Base-by-base conservation (phyloP, 2,113 vertebrate genomes). In the Colistium nudipinnis region DNA sequence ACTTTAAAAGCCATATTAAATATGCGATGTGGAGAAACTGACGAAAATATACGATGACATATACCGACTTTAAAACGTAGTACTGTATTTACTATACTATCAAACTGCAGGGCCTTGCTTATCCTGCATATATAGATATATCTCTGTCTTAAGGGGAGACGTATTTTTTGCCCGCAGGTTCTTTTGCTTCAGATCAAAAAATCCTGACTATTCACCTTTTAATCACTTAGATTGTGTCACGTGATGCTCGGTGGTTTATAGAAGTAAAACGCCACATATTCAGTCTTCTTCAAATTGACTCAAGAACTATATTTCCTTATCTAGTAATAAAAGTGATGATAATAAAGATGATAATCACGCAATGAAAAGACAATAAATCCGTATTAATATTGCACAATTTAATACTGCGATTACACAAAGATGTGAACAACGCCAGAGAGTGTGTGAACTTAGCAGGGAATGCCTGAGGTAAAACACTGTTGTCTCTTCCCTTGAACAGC, bases 371-470 rank as follows among this genome's bases (percentile, higher is more conserved):
- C 85, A 86, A 20, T 76, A 60, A 80, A 62, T 76, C 78, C 52
- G 74, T 80, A 70, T 81, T 80, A 85, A 83, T 88, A 90, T 90
- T 90, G 90, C 89, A 90, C 91, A 87, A 90, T 90, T 91, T 90
- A 90, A 91, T 90, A 86, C 86, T 89, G 90, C 73, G 84, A 83
- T 89, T 80, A 81, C 85, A 90, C 88, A 90, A 85, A 89, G 76
- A 86, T 83, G 83, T 80, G 81, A 81, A 88, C 73, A 83, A 75
- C 57, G 76, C 84, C 72, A 81, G 77, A 82, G 72, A 68, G 54
- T 75, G 79, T 78, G 74, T 89, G 84, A 70, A 84, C 70, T 87
- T 85, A 70, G 72, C 76, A 76, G 78, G 87, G 77, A 22, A 78
- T 53, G 83, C 89, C 90, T 83, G 87, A 86, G 88, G 88, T 90